A percentile compares a stretch with the other conserved stretches of the same genome.
Evolutionary conservation across 23 tunicate species (phyloP).

Genomic region (Styela plicata): DNA sequence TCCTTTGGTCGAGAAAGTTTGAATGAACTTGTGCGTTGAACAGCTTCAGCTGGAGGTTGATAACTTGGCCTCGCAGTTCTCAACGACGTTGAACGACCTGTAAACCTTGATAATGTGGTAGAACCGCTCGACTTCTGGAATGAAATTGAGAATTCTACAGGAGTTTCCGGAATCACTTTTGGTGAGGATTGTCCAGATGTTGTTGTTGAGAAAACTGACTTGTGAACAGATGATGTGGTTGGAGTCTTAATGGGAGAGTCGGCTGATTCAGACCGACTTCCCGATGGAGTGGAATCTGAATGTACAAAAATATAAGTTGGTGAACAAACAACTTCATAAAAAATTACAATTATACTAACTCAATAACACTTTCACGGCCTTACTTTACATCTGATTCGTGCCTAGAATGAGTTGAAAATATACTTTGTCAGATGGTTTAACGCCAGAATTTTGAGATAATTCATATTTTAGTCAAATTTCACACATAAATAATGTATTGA

Average conservation of each 20-base stretch:
- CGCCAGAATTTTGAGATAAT: too few species aligned
- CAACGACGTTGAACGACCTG: conserved; percentile 54
- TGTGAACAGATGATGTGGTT: background rate
- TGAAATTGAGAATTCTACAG: background rate
- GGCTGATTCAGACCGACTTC: background rate
- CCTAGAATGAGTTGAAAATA: too few species aligned
- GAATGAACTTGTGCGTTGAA: conserved; percentile 47
- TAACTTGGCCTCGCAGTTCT: conserved; percentile 23
- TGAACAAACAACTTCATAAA: too few species aligned
- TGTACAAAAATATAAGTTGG: background rate
- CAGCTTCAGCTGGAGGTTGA: conserved; percentile 38
- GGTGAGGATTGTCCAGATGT: background rate
- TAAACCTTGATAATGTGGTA: conserved; percentile 30
- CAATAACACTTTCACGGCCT: too few species aligned
- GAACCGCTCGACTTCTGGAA: background rate
- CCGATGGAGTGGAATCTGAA: background rate
- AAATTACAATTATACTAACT: background rate
- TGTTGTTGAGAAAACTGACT: background rate
- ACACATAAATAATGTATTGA: too few species aligned
- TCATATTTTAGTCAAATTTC: too few species aligned
- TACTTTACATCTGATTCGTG: too few species aligned
- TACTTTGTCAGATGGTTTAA: too few species aligned
- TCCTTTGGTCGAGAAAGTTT: conserved; percentile 69
- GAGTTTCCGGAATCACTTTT: background rate
- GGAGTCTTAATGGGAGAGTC: background rate